Evolutionary conservation across 1,140 invertebrate species (phyloP), one percentile per base, ranked within the genome.

Genomic region (Cecropterus lyciades): DNA sequence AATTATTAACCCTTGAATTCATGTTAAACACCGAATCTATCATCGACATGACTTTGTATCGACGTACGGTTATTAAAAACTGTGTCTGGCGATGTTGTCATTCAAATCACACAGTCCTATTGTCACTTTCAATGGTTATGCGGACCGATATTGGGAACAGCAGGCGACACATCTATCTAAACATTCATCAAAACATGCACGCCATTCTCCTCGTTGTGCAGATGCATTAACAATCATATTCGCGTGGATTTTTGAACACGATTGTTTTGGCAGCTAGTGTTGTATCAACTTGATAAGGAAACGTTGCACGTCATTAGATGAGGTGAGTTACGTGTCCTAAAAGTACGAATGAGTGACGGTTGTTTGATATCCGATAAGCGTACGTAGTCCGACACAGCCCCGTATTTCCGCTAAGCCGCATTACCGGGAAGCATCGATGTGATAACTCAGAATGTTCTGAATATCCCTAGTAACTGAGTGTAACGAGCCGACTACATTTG

Each of bases 61-160:
- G 37, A 40, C 15, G 16, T 17, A 55, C 52, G 30, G 55, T 57
- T 57, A 43, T 43, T 45, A 46, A 46, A 59, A 59, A 59, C 14
- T 33, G 20, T 33, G 27, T n/a, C 43, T 48, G 43, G 6, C 37
- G 57, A 65, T 70, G 64, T 81, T 80, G 69, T 77, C 68, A 84
- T 82, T 84, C 81, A 77, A 70, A 65, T 71, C 81, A 66, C 69
- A 72, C 33, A 65, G 37, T 59, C 30, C 77, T 66, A 82, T 84
- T 84, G 81, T 84, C 81, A 82, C 81, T 83, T 83, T 84, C 81
- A 81, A 84, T 79, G 72, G 78, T 24, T 56, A 30, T 69, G 67
- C 71, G 60, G 64, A 10, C 66, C 70, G 70, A 70, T 75, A 72
- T 70, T 67, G 56, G 66, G 52, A 49, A 62, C 57, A 62, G 27